These are phyloP conservation scores for Palaemon carinicauda DNA, from an alignment of 1,140 invertebrate genomes.

Conservation along the genomic window DNA sequence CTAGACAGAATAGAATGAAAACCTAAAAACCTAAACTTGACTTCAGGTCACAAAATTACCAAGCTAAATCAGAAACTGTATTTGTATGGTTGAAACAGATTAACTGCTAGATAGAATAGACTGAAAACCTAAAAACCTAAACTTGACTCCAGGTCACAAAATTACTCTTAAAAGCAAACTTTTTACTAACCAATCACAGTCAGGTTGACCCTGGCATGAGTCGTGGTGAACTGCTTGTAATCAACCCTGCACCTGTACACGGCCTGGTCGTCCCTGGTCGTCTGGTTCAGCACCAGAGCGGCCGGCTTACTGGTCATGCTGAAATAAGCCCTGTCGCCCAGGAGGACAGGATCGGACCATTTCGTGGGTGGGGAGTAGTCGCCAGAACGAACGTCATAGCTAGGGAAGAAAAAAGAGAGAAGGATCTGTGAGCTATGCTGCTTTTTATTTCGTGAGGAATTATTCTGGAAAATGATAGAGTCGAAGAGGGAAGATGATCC, in stretches of 20 bases:
- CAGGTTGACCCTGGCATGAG: slow-evolving; percentile 88
- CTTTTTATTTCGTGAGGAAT: no score
- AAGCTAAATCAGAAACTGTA: no score
- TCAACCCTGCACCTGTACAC: slow-evolving; percentile 89
- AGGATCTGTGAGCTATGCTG: no score
- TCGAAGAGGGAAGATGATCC: neutral
- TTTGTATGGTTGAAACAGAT: no score
- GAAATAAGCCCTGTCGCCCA: slow-evolving; percentile 50
- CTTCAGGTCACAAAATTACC: no score
- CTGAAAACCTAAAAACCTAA: neutral
- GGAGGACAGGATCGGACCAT: slow-evolving; percentile 50
- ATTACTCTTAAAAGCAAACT: no score
- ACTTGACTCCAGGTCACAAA: neutral
- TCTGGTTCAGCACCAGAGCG: slow-evolving; percentile 79
- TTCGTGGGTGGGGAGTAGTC: slow-evolving; percentile 51
- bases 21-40: no score
- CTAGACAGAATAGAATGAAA: no score
- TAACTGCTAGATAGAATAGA: no score
- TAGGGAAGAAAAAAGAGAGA: neutral
- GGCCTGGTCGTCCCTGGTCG: slow-evolving; percentile 82
- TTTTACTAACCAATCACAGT: slow-evolving; percentile 84
- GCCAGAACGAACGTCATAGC: slow-evolving; percentile 47
- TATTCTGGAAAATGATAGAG: no score
- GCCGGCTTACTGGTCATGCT: slow-evolving; percentile 62
- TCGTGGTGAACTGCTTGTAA: slow-evolving; percentile 87